These are phyloP conservation scores for Lasaia peninsularis DNA, from an alignment of 1,140 invertebrate genomes.

Conservation along the genomic window DNA sequence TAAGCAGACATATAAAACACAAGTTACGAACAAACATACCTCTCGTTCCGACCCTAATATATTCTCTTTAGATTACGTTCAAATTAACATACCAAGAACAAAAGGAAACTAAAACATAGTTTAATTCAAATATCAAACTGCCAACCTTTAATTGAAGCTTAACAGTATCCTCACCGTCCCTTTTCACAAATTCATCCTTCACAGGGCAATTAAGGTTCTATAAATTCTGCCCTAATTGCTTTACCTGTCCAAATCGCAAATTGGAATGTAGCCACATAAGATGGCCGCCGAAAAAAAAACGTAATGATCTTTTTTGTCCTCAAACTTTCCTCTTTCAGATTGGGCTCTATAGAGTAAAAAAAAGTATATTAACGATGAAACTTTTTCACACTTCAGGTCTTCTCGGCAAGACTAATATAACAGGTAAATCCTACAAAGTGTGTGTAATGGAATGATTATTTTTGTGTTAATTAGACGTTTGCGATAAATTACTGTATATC, in stretches of 20 bases:
- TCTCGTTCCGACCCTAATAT: background rate
- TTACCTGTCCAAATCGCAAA: conserved; percentile 56
- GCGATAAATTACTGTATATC: conserved; percentile 17
- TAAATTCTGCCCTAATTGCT: conserved; percentile 63
- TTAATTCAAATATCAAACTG: conserved; percentile 36
- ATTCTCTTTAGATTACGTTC: background rate
- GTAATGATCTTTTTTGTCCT: conserved; percentile 60
- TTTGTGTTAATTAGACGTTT: conserved; percentile 32
- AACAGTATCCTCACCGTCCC: conserved; percentile 36
- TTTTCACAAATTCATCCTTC: conserved; percentile 38
- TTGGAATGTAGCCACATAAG: conserved; percentile 56
- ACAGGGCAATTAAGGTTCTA: conserved; percentile 50
- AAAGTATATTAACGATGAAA: conserved; percentile 71
- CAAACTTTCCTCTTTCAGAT: conserved; percentile 74
- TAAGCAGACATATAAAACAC: background rate
- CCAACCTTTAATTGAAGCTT: conserved; percentile 51
- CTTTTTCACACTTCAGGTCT: conserved; percentile 78
- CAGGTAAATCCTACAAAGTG: conserved; percentile 68
- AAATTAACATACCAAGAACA: conserved; percentile 7
- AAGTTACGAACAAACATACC: background rate
- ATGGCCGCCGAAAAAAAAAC: conserved; percentile 44
- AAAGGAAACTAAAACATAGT: conserved; percentile 13
- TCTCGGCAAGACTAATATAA: conserved; percentile 78
- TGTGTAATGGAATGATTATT: conserved; percentile 62
- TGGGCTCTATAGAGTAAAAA: conserved; percentile 57